Conservation (phyloP, 2,888 invertebrate species). For the Bembecia ichneumoniformis region DNA sequence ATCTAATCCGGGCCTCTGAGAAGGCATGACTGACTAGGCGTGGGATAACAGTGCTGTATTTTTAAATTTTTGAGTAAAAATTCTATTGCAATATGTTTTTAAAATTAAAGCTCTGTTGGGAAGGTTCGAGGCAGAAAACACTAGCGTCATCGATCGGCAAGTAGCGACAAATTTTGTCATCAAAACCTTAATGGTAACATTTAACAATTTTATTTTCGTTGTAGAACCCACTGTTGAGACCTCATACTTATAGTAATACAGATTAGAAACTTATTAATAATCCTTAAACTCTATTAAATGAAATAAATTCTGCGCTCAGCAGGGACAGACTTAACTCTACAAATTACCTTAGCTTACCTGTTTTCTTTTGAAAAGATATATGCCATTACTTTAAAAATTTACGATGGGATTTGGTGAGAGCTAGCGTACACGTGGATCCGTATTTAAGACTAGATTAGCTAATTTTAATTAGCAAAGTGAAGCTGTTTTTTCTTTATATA, state of each 20-base stretch:
- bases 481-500: no score
- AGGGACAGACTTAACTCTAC: conserved; percentile 34
- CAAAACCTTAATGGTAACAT: no score
- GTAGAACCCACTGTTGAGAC: conserved; percentile 48
- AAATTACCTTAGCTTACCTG: conserved; percentile 49
- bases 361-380: conserved; percentile 37
- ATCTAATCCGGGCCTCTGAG: no score
- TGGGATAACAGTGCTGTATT: no score
- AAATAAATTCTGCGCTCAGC: conserved; percentile 47
- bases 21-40: no score
- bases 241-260: conserved; percentile 16
- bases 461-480: no score
- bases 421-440: conserved; percentile 30
- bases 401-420: conserved; percentile 18
- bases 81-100: no score
- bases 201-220: conserved; percentile 33
- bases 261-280: conserved; percentile 19
- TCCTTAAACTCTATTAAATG: conserved; percentile 45
- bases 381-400: not conserved
- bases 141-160: no score
- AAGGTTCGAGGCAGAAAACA: no score
- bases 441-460: not conserved
- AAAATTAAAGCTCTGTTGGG: no score
- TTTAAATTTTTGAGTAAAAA: no score
- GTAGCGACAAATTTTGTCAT: no score